Percentiles rank a stretch among this genome's conserved stretches.
phyloP scores from a whole-genome alignment of 2,113 vertebrate genomes.

The Urocolius indicus region DNA sequence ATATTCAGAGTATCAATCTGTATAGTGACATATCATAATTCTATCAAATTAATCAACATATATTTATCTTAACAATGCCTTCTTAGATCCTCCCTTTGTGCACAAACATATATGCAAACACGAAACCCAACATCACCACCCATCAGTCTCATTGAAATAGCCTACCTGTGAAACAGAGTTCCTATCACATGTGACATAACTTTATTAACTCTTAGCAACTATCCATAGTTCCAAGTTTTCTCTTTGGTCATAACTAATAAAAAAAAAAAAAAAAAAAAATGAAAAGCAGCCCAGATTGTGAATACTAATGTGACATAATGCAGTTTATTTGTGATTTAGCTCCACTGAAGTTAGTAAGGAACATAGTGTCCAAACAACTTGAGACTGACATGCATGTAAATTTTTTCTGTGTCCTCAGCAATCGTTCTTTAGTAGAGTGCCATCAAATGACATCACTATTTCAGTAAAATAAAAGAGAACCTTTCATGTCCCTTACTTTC shows the following conservation, averaged over 20 bases:
- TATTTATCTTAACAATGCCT: neutral
- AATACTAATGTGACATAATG: neutral
- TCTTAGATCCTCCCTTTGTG: neutral
- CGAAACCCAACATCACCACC: neutral
- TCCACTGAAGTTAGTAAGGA: neutral
- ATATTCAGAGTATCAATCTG: neutral
- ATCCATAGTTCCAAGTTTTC: neutral
- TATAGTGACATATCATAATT: neutral
- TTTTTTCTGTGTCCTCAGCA: neutral
- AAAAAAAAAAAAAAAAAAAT: neutral
- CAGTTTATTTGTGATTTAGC: neutral
- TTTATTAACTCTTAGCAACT: neutral
- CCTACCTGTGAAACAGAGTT: accelerated
- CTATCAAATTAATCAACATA: neutral
- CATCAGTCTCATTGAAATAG: neutral
- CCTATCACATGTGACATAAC: neutral
- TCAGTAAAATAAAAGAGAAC: neutral
- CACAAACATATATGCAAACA: neutral
- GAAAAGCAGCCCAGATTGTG: neutral
- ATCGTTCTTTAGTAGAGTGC: accelerated
- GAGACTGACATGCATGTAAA: neutral
- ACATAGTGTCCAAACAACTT: neutral
- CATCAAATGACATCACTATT: neutral
- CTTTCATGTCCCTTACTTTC: neutral
- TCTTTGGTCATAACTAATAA: neutral